Evolutionary conservation across 2,888 invertebrate genomes (phyloP), one percentile per base, ranked within the genome.

Genomic region (Spatulosminthurus flaviceps): DNA sequence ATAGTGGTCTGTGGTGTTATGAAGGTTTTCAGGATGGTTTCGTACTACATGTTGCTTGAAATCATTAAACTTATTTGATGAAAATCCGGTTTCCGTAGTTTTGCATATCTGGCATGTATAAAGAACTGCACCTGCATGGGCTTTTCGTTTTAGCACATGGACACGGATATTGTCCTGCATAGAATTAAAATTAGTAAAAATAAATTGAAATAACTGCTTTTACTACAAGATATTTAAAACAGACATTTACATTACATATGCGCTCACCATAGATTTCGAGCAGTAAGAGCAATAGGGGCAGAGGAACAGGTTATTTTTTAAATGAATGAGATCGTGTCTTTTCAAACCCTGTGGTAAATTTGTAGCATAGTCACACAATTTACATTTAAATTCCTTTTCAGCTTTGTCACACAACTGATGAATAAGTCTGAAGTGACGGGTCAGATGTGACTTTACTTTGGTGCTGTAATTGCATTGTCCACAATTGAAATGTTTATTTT

Each of bases 131-230:
- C 77, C 77, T 26, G 13, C 21, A 61, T 77, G 77, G 1, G 71
- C 11, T 71, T 69, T 77, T 24, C 77, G 24, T 24, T 70, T 70
- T 5, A 51, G n/a, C 16, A 77, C 34, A 28, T 77, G 77, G 21
- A 70, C 42, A 22, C 77, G 77, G 19, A 77, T 41, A 77, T 77
- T 77, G 28, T 71, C 77, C 77, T 77, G 28, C n/a, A 69, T 43
- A n/a, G n/a, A n/a, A 21, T 43, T 43, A 43, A 43, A 43, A 13
- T 13, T 43, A 43, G n/a, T n/a, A n/a, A n/a, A n/a, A n/a, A n/a
- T n/a, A 43, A 43, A 43, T 9, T 43, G 9, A 19, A 13, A 9
- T 9, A 22, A 64, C 60, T 26, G n/a, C n/a, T 13, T 51, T 51
- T 51, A 51, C 51, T 19, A 51, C 1, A 19, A 51, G n/a, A 51